Conservation (phyloP, 2,113 vertebrate species). For the Stictonetta naevosa region DNA sequence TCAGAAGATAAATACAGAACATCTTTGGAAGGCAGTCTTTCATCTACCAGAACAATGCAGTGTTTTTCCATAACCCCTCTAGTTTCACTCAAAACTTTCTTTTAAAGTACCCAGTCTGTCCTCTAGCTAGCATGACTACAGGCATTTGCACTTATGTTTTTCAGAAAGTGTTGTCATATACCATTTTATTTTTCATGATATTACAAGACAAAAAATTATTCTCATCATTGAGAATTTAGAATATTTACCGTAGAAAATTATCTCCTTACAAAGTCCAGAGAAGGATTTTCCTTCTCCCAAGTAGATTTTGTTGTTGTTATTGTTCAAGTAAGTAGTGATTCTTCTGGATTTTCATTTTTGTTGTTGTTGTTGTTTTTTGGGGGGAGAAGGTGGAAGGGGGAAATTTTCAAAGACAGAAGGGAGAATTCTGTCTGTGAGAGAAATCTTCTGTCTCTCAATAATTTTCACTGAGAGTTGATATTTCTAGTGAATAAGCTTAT, state of each 20-base stretch:
- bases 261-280: not conserved
- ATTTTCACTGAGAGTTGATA: not conserved
- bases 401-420: not conserved
- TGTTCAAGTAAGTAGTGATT: not conserved
- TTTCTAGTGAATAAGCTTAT: not conserved
- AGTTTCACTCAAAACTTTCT: not conserved
- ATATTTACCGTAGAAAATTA: not conserved
- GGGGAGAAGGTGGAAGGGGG: too few species aligned
- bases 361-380: too few species aligned
- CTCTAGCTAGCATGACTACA: not conserved
- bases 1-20: not conserved
- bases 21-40: conserved; percentile 20
- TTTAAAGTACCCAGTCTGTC: not conserved
- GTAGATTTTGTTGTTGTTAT: not conserved
- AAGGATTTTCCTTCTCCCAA: not conserved
- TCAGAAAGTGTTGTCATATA: not conserved
- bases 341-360: not conserved
- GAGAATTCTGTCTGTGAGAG: not conserved
- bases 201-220: not conserved
- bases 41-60: not conserved
- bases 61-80: not conserved
- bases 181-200: not conserved
- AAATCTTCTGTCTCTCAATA: not conserved
- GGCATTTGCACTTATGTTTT: not conserved
- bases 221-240: not conserved